phyloP scores from a whole-genome alignment of 1,140 invertebrate species.

The Hetaerina americana region DNA sequence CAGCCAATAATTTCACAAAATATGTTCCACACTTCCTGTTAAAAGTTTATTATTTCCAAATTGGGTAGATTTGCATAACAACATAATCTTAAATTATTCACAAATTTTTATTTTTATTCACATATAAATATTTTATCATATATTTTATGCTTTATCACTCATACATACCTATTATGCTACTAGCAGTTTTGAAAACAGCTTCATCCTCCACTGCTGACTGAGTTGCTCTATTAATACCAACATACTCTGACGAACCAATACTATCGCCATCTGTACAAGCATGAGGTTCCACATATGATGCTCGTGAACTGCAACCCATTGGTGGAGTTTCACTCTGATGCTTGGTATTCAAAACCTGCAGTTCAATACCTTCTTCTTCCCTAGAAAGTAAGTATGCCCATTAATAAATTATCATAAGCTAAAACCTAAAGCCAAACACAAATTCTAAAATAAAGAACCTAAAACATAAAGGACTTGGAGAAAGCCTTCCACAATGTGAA shows the following conservation, averaged over 20 bases:
- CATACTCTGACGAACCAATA: slow-evolving; percentile 43
- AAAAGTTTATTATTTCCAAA: too few relatives aligned
- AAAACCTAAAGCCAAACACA: too few relatives aligned
- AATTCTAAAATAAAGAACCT: too few relatives aligned
- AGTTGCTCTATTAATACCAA: slow-evolving; percentile 3
- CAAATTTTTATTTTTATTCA: slow-evolving; percentile 1
- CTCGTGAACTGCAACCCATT: slow-evolving; percentile 42
- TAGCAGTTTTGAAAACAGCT: slow-evolving; percentile 35
- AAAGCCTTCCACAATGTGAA: too few relatives aligned
- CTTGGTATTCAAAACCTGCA: slow-evolving; percentile 55
- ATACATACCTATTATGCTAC: slow-evolving; percentile 50
- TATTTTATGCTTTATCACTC: slow-evolving; percentile 14
- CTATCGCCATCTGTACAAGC: slow-evolving; percentile 29
- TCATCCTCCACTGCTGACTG: slow-evolving; percentile 10
- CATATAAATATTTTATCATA: slow-evolving; percentile 8
- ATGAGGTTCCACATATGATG: slow-evolving; percentile 37
- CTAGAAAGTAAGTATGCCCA: too few relatives aligned
- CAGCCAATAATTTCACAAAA: too few relatives aligned
- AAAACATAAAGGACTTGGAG: too few relatives aligned
- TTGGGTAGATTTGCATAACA: too few relatives aligned
- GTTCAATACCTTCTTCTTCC: slow-evolving; percentile 68
- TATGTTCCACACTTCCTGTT: too few relatives aligned
- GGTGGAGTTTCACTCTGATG: slow-evolving; percentile 36
- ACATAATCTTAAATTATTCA: too few relatives aligned
- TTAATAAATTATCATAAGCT: too few relatives aligned